phyloP scores from a whole-genome alignment of 2,113 vertebrate species.

The Uria lomvia region DNA sequence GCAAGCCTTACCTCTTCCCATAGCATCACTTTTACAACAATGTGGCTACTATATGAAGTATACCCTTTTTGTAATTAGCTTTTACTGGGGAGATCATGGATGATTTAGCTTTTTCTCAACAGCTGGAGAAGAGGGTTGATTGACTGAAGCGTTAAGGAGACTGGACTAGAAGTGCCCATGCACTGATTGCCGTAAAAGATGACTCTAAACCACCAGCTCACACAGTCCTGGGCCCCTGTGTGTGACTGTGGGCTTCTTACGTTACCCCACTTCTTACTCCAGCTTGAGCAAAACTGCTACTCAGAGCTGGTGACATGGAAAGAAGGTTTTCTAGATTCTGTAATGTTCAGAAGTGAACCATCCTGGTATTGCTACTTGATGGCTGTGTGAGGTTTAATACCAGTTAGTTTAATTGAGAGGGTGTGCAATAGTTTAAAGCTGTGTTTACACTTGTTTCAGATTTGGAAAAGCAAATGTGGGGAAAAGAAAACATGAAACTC shows the following conservation, averaged over 20 bases:
- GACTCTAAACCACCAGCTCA: neutral
- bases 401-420: neutral
- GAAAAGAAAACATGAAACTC: neutral
- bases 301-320: neutral
- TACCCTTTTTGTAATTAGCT: neutral
- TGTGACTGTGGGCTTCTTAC: neutral
- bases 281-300: neutral
- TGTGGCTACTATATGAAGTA: neutral
- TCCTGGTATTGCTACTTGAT: accelerated
- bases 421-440: neutral
- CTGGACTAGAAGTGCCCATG: neutral
- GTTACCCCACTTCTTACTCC: neutral
- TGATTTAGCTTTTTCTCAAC: neutral
- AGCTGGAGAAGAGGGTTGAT: neutral
- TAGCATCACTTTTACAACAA: neutral
- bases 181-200: neutral
- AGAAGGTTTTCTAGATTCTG: neutral
- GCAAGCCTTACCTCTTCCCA: neutral
- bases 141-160: neutral
- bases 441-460: neutral
- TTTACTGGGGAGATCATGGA: neutral
- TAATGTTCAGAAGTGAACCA: neutral
- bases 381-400: neutral
- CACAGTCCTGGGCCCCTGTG: neutral
- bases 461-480: neutral